phyloP scores from a whole-genome alignment of 2,113 vertebrate genomes.

The Xiphophorus hellerii region DNA sequence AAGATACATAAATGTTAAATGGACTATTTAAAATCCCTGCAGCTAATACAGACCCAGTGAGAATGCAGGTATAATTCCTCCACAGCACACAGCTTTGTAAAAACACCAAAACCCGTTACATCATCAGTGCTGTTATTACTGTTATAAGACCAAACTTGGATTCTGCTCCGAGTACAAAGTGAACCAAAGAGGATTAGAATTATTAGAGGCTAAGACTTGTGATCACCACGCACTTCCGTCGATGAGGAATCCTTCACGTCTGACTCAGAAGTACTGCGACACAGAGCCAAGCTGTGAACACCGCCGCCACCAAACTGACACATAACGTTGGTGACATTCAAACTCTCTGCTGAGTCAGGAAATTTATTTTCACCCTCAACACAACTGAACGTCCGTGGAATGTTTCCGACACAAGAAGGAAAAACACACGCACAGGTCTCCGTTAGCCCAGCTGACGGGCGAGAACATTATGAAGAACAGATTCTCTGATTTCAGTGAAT shows the following conservation, averaged over 20 bases:
- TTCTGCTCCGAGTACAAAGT: neutral
- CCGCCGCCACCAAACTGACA: conserved; percentile 21
- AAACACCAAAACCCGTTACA: conserved; percentile 7
- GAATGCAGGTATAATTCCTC: conserved; percentile 8
- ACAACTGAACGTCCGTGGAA: conserved; percentile 27
- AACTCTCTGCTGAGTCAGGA: conserved; percentile 45
- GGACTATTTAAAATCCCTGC: neutral
- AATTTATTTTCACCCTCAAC: conserved; percentile 32
- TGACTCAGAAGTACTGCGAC: conserved; percentile 34
- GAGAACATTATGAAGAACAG: conserved; percentile 29
- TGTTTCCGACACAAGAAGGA: conserved; percentile 37
- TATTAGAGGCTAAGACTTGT: conserved; percentile 9
- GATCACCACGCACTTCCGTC: conserved; percentile 17
- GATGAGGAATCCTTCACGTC: conserved; percentile 22
- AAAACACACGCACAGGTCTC: conserved; percentile 7
- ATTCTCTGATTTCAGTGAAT: conserved; percentile 33
- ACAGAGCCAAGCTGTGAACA: conserved; percentile 47
- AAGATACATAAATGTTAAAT: conserved; percentile 14
- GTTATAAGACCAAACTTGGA: conserved; percentile 32
- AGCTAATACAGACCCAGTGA: neutral
- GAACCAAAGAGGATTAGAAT: neutral
- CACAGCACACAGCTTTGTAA: neutral
- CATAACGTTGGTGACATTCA: conserved; percentile 39
- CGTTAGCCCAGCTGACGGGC: conserved; percentile 16
- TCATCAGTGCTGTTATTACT: conserved; percentile 20